Evolutionary conservation across 2,888 invertebrate genomes (phyloP), one percentile per base, ranked within the genome.

Genomic region (Megamerina dolium): DNA sequence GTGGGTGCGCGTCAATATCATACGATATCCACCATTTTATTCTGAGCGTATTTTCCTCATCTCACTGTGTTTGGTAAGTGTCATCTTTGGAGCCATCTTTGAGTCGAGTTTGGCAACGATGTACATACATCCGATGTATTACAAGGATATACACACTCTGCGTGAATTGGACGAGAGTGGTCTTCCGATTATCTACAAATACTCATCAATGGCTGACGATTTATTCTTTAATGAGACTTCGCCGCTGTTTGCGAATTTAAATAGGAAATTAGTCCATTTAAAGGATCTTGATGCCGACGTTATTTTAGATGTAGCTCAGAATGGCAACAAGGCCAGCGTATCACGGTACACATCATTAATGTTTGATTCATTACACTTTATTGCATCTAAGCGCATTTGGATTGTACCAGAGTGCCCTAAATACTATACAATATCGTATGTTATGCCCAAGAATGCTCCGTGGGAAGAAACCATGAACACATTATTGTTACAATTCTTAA

Each of bases 101-200:
- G 74, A 74, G 51, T 73, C 73, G 5, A 68, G 68, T 17, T 52
- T 74, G 48, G 69, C 73, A 4, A 73, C 70, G 0, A 68, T 70
- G 27, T 68, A 67, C 39, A 70, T 70, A 32, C 67, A 67, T 48
- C 73, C 73, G 4, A 48, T 70, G 43, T 66, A 66, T 54, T 73
- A 72, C 38, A 65, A 60, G 17, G 72, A 74, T 36, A 69, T 74
- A 6, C 55, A 63, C 12, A 70, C 68, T 0, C 51, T 74, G 40
- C 57, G 64, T 43, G 67, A 73, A 42, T 51, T 74, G 43, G 69
- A 68, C 20, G 55, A 67, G 0, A 70, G 66, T 18, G 62, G 65
- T 4, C 53, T 68, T 16, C 49, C 57, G 12, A 62, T 74, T n/a
- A 55, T 64, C 3, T 70, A 71, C 43, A 70, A 70, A 31, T 72